phyloP scores from a whole-genome alignment of 64 coral and sea anemone genomes.

The Stichodactyla helianthus region DNA sequence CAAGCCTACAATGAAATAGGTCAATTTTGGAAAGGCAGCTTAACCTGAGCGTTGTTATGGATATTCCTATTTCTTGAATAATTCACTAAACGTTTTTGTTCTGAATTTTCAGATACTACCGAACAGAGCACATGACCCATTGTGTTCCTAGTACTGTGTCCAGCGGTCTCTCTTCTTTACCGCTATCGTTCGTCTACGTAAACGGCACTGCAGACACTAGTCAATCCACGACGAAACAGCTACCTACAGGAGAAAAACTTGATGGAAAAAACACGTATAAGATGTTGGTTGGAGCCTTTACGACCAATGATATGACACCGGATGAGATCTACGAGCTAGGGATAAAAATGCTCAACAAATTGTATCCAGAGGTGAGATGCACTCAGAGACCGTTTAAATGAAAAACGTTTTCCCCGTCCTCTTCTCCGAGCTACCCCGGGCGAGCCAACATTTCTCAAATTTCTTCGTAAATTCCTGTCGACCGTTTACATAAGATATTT shows the following conservation, averaged over 20 bases:
- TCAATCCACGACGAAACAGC: constrained; percentile 48
- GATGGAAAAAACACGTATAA: constrained; percentile 68
- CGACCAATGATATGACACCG: constrained; percentile 47
- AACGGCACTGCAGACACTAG: constrained; percentile 63
- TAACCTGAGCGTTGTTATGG: no score
- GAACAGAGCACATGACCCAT: constrained; percentile 36
- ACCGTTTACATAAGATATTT: no score
- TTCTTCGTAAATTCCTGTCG: no score
- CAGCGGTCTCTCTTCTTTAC: constrained; percentile 71
- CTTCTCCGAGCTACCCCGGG: background rate
- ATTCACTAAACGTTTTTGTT: background rate
- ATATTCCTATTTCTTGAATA: background rate
- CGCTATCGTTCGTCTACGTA: constrained; percentile 71
- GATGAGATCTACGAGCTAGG: constrained; percentile 46
- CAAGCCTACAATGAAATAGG: no score
- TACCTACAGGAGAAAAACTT: constrained; percentile 68
- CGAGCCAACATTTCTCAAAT: background rate
- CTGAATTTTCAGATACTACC: constrained; percentile 37
- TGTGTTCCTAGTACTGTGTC: constrained; percentile 69
- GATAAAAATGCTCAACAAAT: constrained; percentile 30
- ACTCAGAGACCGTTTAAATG: background rate
- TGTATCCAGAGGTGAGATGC: constrained; percentile 49
- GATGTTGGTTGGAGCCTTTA: constrained; percentile 47
- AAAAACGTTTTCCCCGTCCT: background rate
- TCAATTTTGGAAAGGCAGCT: background rate